A percentile compares a stretch with the other conserved stretches of the same genome.
phyloP scores from a whole-genome alignment of 2,888 invertebrate species.

The Saturnia japonica region DNA sequence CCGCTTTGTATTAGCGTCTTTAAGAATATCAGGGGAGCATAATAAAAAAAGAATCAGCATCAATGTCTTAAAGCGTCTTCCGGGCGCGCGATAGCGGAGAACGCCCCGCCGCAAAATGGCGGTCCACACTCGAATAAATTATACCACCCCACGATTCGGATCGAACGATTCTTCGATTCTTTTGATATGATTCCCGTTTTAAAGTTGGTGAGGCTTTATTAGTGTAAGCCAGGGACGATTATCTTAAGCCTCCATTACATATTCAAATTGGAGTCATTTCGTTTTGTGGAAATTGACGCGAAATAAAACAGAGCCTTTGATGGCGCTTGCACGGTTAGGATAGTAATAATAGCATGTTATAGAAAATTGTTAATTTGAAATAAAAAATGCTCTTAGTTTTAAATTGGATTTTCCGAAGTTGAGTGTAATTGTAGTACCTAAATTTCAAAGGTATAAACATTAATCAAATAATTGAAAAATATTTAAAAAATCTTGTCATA shows the following conservation, averaged over 20 bases:
- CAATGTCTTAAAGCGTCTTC: constrained; percentile 80
- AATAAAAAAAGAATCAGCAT: constrained; percentile 82
- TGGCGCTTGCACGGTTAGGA: constrained; percentile 57
- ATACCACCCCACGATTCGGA: constrained; percentile 71
- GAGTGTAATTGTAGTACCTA: background rate
- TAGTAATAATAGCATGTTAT: constrained; percentile 50
- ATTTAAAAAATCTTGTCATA: no score
- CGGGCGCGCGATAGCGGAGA: constrained; percentile 66
- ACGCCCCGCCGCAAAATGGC: constrained; percentile 79
- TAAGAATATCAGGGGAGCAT: constrained; percentile 77
- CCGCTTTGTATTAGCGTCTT: constrained; percentile 81
- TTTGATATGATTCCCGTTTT: constrained; percentile 76
- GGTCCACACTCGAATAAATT: constrained; percentile 81
- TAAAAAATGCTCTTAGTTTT: background rate
- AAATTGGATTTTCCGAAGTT: background rate
- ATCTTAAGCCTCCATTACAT: constrained; percentile 81
- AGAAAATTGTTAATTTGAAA: constrained; percentile 36
- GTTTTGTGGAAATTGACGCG: constrained; percentile 80
- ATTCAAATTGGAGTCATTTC: constrained; percentile 82
- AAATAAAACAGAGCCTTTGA: constrained; percentile 78
- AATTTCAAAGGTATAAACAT: background rate
- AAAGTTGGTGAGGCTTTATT: constrained; percentile 77
- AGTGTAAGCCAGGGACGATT: constrained; percentile 81
- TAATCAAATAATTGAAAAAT: no score
- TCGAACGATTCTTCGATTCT: constrained; percentile 80